Evolutionary conservation across 2,797 vertebrate genomes (phyloP), one percentile per base, ranked within the genome.

Genomic region (Micromesistius poutassou): DNA sequence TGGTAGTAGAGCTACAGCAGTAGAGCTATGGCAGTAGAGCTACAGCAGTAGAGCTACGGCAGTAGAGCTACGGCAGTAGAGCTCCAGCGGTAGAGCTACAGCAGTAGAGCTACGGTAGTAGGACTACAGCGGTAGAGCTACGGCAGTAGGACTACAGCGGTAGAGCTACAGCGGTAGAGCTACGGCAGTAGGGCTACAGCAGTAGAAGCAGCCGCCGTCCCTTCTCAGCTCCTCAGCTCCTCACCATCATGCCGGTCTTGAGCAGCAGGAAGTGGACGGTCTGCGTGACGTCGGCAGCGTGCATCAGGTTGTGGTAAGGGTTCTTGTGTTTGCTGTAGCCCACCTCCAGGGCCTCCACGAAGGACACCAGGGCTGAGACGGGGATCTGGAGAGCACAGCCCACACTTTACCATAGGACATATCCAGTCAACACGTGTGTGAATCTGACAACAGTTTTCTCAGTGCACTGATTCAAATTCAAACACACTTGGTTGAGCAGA

Each of bases 271-370:
- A 96, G 89, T 99, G 97, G 12, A 97, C 95, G 0, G 97, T 98
- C 91, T 99, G 97, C 10, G 97, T 97, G 78, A 98, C 97, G 1
- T 98, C 97, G 6, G 97, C 97, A 0, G 97, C 97, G 0, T 98
- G 97, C 88, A 96, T 93, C 71, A 99, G 90, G 79, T 98, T 98
- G 91, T 99, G 97, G 86, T 99, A 99, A 1, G 97, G 97, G 89
- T 99, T 99, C 93, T 96, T 98, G 89, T 98, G 93, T 83, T 98
- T 98, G 86, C 93, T 97, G 92, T 98, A 98, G 66, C 97, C 97
- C 80, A 95, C 94, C 88, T 99, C 97, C 88, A 99, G 87, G 0
- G 96, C 95, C 82, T 98, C 97, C 90, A 96, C 93, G 86, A 98
- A 98, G 1, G 96, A 97, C 80, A 98, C 94, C 79, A 99, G 93